These are phyloP conservation scores for Psophia crepitans DNA, from an alignment of 2,113 vertebrate genomes.

Conservation along the genomic window DNA sequence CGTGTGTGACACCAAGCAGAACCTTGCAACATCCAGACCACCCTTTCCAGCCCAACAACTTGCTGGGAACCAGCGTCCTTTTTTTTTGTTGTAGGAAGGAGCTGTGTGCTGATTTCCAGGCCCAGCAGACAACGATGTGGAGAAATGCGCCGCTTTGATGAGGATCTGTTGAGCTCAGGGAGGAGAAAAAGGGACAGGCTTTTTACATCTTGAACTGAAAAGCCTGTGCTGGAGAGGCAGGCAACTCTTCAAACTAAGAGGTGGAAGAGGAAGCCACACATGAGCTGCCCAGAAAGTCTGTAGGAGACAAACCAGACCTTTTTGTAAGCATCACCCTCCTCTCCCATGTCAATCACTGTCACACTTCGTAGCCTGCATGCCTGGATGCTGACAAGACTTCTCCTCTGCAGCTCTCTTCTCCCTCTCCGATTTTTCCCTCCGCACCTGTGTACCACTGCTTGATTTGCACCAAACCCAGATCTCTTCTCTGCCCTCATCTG, in stretches of 20 bases:
- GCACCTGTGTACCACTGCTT: fast-evolving
- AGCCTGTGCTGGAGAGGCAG: neutral
- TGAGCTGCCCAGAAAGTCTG: fast-evolving
- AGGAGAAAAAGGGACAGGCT: neutral
- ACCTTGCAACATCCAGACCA: neutral
- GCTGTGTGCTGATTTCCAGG: neutral
- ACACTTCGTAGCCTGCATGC: neutral
- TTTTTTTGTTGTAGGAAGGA: neutral
- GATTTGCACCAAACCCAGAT: neutral
- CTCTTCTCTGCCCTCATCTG: neutral
- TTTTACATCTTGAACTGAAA: neutral
- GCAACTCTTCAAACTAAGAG: neutral
- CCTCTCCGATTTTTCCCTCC: neutral
- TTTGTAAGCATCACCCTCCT: neutral
- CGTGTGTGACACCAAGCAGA: no score
- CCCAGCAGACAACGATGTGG: neutral
- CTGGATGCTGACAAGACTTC: neutral
- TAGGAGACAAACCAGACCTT: neutral
- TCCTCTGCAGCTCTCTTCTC: neutral
- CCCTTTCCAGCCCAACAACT: neutral
- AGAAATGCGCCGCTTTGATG: neutral
- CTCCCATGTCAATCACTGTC: fast-evolving
- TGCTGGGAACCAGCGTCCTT: neutral
- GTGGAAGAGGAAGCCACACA: neutral
- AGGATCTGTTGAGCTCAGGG: neutral